Percentiles rank a stretch among this genome's conserved stretches.
These are phyloP conservation scores for Malacoraja senta DNA, from an alignment of 2,797 vertebrate species.

Conservation along the genomic window DNA sequence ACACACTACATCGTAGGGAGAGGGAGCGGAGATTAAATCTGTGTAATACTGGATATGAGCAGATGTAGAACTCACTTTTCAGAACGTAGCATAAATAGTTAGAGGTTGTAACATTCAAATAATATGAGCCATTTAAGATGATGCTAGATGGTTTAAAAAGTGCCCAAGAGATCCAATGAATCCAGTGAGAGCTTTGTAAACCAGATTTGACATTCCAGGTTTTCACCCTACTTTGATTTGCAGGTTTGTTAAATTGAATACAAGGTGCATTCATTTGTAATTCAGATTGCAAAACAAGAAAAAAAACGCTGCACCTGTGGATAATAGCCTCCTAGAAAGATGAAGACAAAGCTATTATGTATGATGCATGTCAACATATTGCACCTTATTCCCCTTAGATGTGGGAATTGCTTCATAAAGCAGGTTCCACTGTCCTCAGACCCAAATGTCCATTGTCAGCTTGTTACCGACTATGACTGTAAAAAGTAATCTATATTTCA, in stretches of 20 bases:
- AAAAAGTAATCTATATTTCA: neutral
- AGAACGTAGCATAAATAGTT: neutral
- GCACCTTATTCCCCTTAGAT: neutral
- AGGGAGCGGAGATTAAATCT: neutral
- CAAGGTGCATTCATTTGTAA: neutral
- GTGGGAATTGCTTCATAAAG: neutral
- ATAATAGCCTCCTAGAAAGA: neutral
- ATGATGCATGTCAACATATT: neutral
- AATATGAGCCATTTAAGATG: neutral
- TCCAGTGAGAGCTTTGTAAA: neutral
- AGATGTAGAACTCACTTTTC: neutral
- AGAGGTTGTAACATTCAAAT: neutral
- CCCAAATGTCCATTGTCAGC: neutral
- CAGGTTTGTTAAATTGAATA: neutral
- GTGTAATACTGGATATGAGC: neutral
- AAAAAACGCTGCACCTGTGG: neutral
- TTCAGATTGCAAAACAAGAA: neutral
- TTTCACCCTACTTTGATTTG: neutral
- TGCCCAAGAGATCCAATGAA: neutral
- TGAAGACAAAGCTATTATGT: neutral
- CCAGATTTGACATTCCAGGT: neutral
- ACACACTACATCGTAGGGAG: no score
- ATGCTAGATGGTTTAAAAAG: neutral
- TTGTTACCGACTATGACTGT: neutral
- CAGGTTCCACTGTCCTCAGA: neutral